A percentile compares a stretch with the other conserved stretches of the same genome.
Evolutionary conservation across 2,888 invertebrate genomes (phyloP).

Genomic region (Taenaris catops): DNA sequence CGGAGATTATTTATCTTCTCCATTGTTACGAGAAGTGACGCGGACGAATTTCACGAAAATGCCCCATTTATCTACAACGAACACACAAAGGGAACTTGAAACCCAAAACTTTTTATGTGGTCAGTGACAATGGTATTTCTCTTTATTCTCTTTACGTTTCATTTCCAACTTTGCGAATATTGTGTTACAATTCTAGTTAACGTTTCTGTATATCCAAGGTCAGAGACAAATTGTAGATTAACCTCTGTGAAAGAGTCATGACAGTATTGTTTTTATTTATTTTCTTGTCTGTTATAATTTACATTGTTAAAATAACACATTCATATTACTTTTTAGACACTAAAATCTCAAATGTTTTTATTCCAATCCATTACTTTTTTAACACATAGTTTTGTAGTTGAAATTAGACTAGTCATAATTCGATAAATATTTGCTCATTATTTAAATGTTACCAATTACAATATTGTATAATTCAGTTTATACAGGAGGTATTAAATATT

Average conservation of each 20-base stretch:
- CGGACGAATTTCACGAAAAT: constrained; percentile 76
- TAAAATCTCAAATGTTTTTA: too few species aligned
- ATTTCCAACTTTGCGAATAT: constrained; percentile 56
- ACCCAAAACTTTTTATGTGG: constrained; percentile 77
- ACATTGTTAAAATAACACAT: too few species aligned
- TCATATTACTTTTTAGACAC: too few species aligned
- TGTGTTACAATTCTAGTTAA: constrained; percentile 43
- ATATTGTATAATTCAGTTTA: too few species aligned
- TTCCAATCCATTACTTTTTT: too few species aligned
- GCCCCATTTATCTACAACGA: constrained; percentile 71
- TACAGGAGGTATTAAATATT: too few species aligned
- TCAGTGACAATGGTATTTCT: constrained; percentile 72
- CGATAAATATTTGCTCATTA: too few species aligned
- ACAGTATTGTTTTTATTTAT: too few species aligned
- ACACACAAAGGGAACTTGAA: constrained; percentile 72
- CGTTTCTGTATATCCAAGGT: constrained; percentile 22
- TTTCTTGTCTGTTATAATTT: too few species aligned
- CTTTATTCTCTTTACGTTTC: constrained; percentile 69
- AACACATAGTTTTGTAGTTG: too few species aligned
- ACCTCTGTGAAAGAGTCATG: neutral
- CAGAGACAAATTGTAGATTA: constrained; percentile 7
- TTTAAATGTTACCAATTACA: too few species aligned
- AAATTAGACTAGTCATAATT: too few species aligned
- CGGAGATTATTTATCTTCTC: constrained; percentile 75
- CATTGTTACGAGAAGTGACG: constrained; percentile 74